Percentiles rank a stretch among this genome's conserved stretches.
Conservation (phyloP, 2,888 invertebrate species). For the Syrphus vitripennis region DNA sequence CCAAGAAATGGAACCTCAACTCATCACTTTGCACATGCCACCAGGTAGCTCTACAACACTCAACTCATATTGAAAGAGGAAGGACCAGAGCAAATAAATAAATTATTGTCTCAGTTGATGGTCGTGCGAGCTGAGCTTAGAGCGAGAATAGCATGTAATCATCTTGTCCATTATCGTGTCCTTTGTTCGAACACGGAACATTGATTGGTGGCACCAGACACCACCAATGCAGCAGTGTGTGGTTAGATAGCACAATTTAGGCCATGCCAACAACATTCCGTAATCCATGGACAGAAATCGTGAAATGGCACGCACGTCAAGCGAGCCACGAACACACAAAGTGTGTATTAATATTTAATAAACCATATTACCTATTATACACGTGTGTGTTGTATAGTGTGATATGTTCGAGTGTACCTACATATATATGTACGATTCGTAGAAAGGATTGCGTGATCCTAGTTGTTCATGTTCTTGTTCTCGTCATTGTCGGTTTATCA, state of each 20-base stretch:
- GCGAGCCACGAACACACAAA: slow-evolving; percentile 62
- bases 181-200: slow-evolving; percentile 55
- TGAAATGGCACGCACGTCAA: slow-evolving; percentile 70
- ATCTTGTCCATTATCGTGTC: slow-evolving; percentile 69
- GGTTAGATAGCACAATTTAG: slow-evolving; percentile 44
- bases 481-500: slow-evolving; percentile 61
- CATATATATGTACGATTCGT: not conserved
- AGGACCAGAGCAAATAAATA: slow-evolving; percentile 63
- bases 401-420: not conserved
- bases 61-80: not conserved
- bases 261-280: slow-evolving; percentile 51
- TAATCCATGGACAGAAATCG: slow-evolving; percentile 53
- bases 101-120: slow-evolving; percentile 58
- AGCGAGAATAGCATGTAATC: slow-evolving; percentile 61
- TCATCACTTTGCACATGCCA: slow-evolving; percentile 22
- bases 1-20: slow-evolving; percentile 2
- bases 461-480: no score
- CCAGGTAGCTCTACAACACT: not conserved
- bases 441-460: slow-evolving; percentile 69
- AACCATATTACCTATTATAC: slow-evolving; percentile 25
- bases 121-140: slow-evolving; percentile 29
- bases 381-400: not conserved
- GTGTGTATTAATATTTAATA: slow-evolving; percentile 69
- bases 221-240: not conserved
- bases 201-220: slow-evolving; percentile 52